A percentile compares a stretch with the other conserved stretches of the same genome.
phyloP scores from a whole-genome alignment of 2,113 vertebrate genomes.

The Lepidiolamprologus cunningtoni region DNA sequence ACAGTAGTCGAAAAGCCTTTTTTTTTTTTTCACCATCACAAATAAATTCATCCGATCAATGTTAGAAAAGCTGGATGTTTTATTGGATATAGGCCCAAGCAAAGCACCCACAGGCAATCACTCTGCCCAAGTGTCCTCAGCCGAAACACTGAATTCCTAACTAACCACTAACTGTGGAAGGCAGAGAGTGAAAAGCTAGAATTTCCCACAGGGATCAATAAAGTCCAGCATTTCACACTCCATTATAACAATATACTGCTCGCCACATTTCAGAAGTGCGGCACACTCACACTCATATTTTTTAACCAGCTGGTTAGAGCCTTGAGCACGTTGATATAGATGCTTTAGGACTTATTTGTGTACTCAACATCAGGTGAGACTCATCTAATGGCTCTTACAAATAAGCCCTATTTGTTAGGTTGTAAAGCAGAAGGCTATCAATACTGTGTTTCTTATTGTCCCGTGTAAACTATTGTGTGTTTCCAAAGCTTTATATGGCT shows the following conservation, averaged over 20 bases:
- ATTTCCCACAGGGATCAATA: conserved; percentile 15
- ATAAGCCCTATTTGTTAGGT: neutral
- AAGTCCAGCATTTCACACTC: neutral
- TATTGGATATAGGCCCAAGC: neutral
- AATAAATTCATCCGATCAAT: neutral
- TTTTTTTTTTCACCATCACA: neutral
- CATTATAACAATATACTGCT: neutral
- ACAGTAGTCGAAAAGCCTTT: neutral
- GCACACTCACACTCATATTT: neutral
- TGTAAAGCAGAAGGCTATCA: neutral
- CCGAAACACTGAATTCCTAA: neutral
- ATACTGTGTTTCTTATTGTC: neutral
- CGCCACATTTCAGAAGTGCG: neutral
- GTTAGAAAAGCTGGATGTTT: neutral
- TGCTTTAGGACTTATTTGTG: neutral
- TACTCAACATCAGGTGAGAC: no score
- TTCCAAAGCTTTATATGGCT: neutral
- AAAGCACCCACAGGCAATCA: neutral
- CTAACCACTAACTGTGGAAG: neutral
- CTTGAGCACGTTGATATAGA: neutral
- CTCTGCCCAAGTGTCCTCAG: neutral
- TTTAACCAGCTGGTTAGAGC: neutral
- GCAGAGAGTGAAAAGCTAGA: neutral
- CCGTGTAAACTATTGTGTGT: neutral
- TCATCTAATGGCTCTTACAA: no score